Base-by-base conservation (phyloP, 2,888 invertebrate genomes). In the Drosophila demipolita region DNA sequence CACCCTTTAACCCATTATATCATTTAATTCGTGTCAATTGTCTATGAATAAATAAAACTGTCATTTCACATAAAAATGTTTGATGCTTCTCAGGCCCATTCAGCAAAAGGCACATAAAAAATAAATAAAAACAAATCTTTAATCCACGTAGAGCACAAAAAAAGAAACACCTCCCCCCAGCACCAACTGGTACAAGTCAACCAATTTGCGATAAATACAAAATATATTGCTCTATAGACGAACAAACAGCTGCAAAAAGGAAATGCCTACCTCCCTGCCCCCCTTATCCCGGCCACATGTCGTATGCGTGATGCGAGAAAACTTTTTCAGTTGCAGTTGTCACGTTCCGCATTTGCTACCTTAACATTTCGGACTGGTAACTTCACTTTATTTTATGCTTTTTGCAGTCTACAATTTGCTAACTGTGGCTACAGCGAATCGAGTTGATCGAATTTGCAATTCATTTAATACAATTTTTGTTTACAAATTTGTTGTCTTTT, bases 171-270 rank as follows among this genome's bases (percentile, higher is more conserved):
- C 29, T n/a, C 26, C 29, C 38, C 54, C 45, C 23, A 45, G 35
- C 63, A 49, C 50, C 32, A 6, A n/a, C n/a, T 33, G 20, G 38
- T 45, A 55, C 68, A 70, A 82, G 74, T 79, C 82, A 76, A 86
- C 81, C 86, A 85, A 85, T 85, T 82, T 86, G 84, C 75, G 86
- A 86, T 85, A 86, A 85, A 84, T 84, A 82, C 78, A 86, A 84
- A 86, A 84, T 84, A 84, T 79, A 86, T 86, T 81, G 84, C 84
- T 73, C 80, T 74, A 86, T 82, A 78, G 74, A 78, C 71, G 75
- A 45, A 80, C 78, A 75, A 70, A 71, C 66, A 71, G 54, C 38
- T 54, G 20, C n/a, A 26, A 20, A 50, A 49, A 32, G 59, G 62
- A 49, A 64, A 59, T 59, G 55, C 49, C 55, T 59, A 33, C 58